These are phyloP conservation scores for Myoxocephalus aenaeus DNA, from an alignment of 2,797 vertebrate genomes.

Conservation along the genomic window DNA sequence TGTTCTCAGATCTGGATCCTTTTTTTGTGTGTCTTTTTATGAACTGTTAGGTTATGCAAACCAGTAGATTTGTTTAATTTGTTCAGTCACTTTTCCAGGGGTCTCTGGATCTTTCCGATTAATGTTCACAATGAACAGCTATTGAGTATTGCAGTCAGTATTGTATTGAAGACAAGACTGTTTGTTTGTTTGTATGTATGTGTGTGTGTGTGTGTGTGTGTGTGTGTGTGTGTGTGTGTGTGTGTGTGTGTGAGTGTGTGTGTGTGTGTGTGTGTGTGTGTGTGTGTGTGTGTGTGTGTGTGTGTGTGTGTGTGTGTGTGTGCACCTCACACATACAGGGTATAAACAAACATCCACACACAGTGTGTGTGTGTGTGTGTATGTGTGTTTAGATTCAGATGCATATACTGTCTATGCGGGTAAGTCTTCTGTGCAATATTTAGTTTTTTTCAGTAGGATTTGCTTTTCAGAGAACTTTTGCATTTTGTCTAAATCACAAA, in stretches of 20 bases:
- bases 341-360: background rate
- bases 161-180: background rate
- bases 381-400: background rate
- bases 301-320: background rate
- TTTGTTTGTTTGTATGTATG: background rate
- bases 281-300: background rate
- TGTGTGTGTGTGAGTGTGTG: too few relatives aligned
- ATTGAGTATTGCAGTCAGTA: background rate
- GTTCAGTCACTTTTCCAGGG: background rate
- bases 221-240: background rate
- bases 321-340: background rate
- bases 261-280: background rate
- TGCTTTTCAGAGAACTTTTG: background rate
- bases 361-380: too few relatives aligned
- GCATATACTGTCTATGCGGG: background rate
- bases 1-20: background rate
- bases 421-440: background rate
- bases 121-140: background rate
- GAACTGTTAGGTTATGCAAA: background rate
- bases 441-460: background rate
- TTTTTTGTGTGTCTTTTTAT: background rate
- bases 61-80: background rate
- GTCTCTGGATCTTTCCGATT: background rate
- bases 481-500: background rate
- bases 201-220: background rate